phyloP scores from a whole-genome alignment of 2,113 vertebrate species.

The Caranx melampygus region DNA sequence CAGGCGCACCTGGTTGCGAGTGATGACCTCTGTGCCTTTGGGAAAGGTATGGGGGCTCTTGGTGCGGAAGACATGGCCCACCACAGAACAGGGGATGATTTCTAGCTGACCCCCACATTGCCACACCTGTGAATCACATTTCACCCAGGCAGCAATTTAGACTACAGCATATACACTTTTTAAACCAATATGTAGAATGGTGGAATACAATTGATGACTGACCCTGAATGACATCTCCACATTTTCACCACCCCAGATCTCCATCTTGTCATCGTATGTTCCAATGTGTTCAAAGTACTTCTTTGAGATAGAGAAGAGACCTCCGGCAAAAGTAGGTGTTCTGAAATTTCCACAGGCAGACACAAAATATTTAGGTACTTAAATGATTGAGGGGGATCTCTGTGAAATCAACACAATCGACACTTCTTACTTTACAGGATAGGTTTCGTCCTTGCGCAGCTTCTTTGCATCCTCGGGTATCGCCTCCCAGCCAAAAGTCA shows the following conservation, averaged over 20 bases:
- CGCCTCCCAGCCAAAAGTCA: conserved; percentile 93
- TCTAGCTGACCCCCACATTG: conserved; percentile 95
- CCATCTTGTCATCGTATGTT: conserved; percentile 97
- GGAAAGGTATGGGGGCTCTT: conserved; percentile 98
- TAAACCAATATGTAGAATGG: background rate
- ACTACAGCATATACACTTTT: background rate
- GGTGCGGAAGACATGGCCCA: conserved; percentile 96
- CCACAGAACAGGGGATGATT: conserved; percentile 95
- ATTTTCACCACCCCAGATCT: conserved; percentile 99
- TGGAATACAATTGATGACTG: conserved; percentile 52
- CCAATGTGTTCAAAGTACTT: conserved; percentile 96
- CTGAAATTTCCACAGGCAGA: conserved; percentile 74
- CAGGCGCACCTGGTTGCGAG: conserved; percentile 94
- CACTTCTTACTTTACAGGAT: conserved; percentile 90
- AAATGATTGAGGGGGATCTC: background rate
- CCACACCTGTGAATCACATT: conserved; percentile 88
- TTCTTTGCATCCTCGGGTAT: conserved; percentile 84
- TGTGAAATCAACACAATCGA: background rate
- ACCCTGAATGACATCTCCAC: conserved; percentile 99
- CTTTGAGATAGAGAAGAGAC: conserved; percentile 94
- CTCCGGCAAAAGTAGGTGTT: conserved; percentile 95
- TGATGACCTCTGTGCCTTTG: conserved; percentile 93
- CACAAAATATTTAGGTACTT: background rate
- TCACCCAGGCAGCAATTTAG: background rate
- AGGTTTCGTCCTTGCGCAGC: conserved; percentile 93